Base-by-base conservation (phyloP, 2,113 vertebrate genomes). In the Suncus etruscus region DNA sequence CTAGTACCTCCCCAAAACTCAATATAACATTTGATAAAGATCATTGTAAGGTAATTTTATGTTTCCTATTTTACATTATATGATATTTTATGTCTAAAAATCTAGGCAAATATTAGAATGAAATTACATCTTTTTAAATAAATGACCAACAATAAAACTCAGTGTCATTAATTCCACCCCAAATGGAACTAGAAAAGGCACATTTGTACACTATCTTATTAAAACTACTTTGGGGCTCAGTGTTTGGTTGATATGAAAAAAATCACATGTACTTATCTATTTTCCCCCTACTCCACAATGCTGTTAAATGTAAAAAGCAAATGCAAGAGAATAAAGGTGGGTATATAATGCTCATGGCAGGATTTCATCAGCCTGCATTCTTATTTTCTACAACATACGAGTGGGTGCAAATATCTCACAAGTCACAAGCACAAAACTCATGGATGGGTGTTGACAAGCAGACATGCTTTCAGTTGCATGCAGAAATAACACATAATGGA, bases 401-500 rank as follows among this genome's bases (percentile, higher is more conserved):
- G 69, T 45, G 50, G 27, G 66, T 70, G 82, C 63, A 69, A 50
- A 85, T 77, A 88, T 89, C 86, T 91, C 80, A 95, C 77, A 91
- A 95, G 81, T 50, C 83, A 94, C 86, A 94, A 83, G 90, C 91
- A 95, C 87, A 88, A 91, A 50, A n/a, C 45, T 95, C 90, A 92
- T 86, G 68, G 61, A 83, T 32, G 31, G 69, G 65, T 89, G 65
- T 86, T 95, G 83, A 93, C 94, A 94, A 81, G 84, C 95, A 96
- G 94, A 95, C 96, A 91, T 91, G 66, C 81, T 47, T 82, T 61
- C 83, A 94, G 88, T 93, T 92, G 84, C 94, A 96, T 96, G 95
- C 95, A 97, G 87, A 94, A 96, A 88, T 91, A 15, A 90, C 92
- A 92, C 86, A 95, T 84, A 93, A 91, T 96, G 93, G 54, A 93